Conservation (phyloP, 2,113 vertebrate species). For the Corythornis cristatus region DNA sequence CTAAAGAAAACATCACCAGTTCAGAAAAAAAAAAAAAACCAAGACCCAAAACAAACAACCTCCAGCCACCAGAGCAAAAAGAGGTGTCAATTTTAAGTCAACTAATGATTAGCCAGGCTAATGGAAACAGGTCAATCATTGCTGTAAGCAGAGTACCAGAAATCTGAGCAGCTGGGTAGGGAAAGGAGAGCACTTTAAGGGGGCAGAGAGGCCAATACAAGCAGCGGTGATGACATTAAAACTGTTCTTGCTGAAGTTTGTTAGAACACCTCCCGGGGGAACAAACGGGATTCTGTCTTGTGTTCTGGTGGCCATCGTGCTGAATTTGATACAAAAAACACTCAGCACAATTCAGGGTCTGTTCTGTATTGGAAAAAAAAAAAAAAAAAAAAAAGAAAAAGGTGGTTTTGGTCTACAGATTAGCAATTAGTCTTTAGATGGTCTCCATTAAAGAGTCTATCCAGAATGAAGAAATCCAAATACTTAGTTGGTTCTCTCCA, state of each 20-base stretch:
- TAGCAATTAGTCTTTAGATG: conserved; percentile 35
- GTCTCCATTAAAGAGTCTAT: conserved; percentile 56
- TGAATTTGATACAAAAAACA: conserved; percentile 63
- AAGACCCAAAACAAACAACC: background rate
- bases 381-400: conserved; percentile 32
- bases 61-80: background rate
- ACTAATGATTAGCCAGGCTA: conserved; percentile 58
- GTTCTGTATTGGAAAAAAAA: conserved; percentile 24
- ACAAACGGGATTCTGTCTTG: conserved; percentile 62
- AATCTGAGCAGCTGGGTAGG: conserved; percentile 43
- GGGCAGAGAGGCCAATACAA: background rate
- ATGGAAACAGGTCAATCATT: conserved; percentile 65
- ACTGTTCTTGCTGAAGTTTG: conserved; percentile 52
- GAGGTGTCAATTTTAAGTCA: conserved; percentile 46
- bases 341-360: conserved; percentile 60
- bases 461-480: conserved; percentile 47
- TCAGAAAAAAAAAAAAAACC: background rate
- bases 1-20: background rate
- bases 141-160: conserved; percentile 54
- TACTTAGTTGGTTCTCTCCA: conserved; percentile 15
- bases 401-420: conserved; percentile 24
- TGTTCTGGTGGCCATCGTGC: conserved; percentile 6
- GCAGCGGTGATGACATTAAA: conserved; percentile 25
- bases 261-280: conserved; percentile 59
- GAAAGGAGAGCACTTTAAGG: conserved; percentile 18